Conservation (phyloP, 2,888 invertebrate species). For the Napeogenes sylphis region DNA sequence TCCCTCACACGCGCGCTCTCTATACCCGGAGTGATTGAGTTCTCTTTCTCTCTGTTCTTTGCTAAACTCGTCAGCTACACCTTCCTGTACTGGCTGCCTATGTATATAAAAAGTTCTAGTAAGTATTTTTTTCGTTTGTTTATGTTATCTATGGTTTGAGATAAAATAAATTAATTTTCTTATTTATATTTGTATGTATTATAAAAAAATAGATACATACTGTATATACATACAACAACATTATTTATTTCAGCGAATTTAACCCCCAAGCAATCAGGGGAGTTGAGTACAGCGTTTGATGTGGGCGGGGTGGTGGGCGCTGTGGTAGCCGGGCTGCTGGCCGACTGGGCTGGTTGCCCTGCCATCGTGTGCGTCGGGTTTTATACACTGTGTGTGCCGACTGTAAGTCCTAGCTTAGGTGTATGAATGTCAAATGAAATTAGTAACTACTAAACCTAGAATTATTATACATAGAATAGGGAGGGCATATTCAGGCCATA, state of each 20-base stretch:
- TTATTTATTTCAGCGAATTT: conserved; percentile 76
- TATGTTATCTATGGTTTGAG: background rate
- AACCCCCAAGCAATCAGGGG: conserved; percentile 83
- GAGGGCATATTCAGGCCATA: no score
- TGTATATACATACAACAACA: background rate
- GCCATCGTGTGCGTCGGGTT: conserved; percentile 92
- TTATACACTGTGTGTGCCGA: conserved; percentile 88
- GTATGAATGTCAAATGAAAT: background rate
- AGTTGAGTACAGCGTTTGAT: conserved; percentile 89
- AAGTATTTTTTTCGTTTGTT: conserved; percentile 58
- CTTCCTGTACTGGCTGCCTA: conserved; percentile 96
- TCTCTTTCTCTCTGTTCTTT: conserved; percentile 94
- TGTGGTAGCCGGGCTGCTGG: conserved; percentile 89
- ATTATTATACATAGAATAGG: no score
- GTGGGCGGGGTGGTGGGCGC: conserved; percentile 95
- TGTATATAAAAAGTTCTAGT: conserved; percentile 92
- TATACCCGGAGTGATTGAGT: conserved; percentile 96
- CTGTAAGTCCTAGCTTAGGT: conserved; percentile 74
- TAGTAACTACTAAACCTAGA: no score
- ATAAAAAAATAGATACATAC: no score
- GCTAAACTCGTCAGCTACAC: conserved; percentile 98
- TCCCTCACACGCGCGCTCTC: conserved; percentile 86
- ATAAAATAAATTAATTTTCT: no score
- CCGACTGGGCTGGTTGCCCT: conserved; percentile 89
- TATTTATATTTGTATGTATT: no score